phyloP scores from a whole-genome alignment of 2,113 vertebrate species.

The Cyprinus carpio region DNA sequence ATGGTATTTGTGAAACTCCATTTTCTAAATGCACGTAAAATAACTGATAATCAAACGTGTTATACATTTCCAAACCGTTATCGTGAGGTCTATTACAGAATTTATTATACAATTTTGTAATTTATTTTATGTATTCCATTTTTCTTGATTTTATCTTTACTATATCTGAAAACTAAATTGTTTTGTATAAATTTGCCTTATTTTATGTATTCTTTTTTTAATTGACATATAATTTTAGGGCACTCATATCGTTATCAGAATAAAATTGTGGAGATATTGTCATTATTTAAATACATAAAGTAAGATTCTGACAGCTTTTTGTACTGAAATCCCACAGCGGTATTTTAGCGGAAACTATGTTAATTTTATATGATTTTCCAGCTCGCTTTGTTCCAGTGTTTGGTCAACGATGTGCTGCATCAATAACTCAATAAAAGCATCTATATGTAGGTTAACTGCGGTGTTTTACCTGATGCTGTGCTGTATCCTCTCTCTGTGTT shows the following conservation, averaged over 20 bases:
- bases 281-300: neutral
- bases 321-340: neutral
- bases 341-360: neutral
- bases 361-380: neutral
- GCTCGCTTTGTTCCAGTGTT: neutral
- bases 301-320: too few relatives aligned
- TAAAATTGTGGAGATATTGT: neutral
- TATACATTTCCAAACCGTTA: too few relatives aligned
- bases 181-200: too few relatives aligned
- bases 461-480: constrained; percentile 77
- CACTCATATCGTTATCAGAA: neutral
- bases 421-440: too few relatives aligned
- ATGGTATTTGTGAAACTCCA: neutral
- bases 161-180: too few relatives aligned
- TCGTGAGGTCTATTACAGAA: neutral
- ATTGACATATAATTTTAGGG: neutral
- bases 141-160: too few relatives aligned
- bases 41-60: too few relatives aligned
- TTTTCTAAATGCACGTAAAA: neutral
- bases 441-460: neutral
- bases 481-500: constrained; percentile 57
- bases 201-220: too few relatives aligned
- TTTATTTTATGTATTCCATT: too few relatives aligned
- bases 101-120: too few relatives aligned
- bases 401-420: neutral